Conservation (phyloP, 2,113 vertebrate genomes). For the Hepsetus odoe region DNA sequence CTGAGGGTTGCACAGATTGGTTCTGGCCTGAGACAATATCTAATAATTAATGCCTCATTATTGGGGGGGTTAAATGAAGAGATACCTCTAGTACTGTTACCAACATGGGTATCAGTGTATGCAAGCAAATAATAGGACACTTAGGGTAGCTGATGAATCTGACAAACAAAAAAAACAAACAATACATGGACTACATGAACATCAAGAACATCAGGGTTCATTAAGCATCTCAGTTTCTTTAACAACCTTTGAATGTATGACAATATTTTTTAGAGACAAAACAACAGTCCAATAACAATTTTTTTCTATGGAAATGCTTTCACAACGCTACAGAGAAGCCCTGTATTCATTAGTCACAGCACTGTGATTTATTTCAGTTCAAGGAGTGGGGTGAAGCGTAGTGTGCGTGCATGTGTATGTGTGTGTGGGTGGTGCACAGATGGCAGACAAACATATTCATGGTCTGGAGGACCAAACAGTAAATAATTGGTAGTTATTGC, state of each 20-base stretch:
- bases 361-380: constrained; percentile 11
- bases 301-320: too few species aligned
- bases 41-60: too few species aligned
- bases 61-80: too few species aligned
- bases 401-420: too few species aligned
- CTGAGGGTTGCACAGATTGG: too few species aligned
- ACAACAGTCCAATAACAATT: not conserved
- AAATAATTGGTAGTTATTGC: constrained; percentile 17
- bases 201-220: not conserved
- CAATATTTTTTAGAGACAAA: not conserved
- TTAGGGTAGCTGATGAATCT: too few species aligned
- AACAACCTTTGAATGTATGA: not conserved
- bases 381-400: constrained; percentile 9
- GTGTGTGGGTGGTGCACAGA: constrained; percentile 25
- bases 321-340: not conserved
- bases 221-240: not conserved
- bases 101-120: too few species aligned
- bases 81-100: too few species aligned
- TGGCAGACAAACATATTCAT: constrained; percentile 28
- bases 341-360: constrained; percentile 6
- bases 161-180: too few species aligned
- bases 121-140: too few species aligned
- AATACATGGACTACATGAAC: too few species aligned
- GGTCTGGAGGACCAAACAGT: constrained; percentile 14
- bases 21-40: too few species aligned